Percentiles rank a stretch among this genome's conserved stretches.
Evolutionary conservation across 2,797 vertebrate genomes (phyloP).

Genomic region (Hemitrygon akajei): DNA sequence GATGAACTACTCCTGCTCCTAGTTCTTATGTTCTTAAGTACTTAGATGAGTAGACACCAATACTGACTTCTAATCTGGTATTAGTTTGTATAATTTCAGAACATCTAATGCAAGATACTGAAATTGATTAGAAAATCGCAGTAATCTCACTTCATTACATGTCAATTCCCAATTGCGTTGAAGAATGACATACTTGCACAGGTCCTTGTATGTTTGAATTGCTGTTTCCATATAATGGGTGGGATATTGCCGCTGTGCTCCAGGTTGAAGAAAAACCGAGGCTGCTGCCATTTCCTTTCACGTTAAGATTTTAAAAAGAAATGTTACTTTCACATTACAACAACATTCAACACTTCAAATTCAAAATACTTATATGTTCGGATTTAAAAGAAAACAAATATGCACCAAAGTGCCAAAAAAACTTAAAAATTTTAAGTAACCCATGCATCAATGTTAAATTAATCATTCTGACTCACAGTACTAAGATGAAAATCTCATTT

Average conservation of each 20-base stretch:
- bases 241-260: slow-evolving; percentile 83
- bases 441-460: neutral
- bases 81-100: neutral
- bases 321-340: neutral
- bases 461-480: neutral
- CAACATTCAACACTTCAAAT: neutral
- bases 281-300: slow-evolving; percentile 94
- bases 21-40: too few species aligned
- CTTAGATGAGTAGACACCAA: neutral
- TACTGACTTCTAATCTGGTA: neutral
- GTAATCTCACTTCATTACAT: neutral
- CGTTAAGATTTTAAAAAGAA: slow-evolving; percentile 37
- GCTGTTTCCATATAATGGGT: slow-evolving; percentile 98
- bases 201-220: slow-evolving; percentile 89
- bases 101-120: neutral
- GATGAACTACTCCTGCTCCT: too few species aligned
- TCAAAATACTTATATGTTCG: neutral
- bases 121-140: neutral
- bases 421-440: neutral
- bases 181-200: slow-evolving; percentile 80
- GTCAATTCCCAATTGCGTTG: neutral
- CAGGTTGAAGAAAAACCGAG: slow-evolving; percentile 85
- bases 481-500: neutral
- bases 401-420: neutral
- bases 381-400: neutral